A percentile compares a stretch with the other conserved stretches of the same genome.
phyloP scores from a whole-genome alignment of 2,888 invertebrate genomes.

The Dioctria rufipes region DNA sequence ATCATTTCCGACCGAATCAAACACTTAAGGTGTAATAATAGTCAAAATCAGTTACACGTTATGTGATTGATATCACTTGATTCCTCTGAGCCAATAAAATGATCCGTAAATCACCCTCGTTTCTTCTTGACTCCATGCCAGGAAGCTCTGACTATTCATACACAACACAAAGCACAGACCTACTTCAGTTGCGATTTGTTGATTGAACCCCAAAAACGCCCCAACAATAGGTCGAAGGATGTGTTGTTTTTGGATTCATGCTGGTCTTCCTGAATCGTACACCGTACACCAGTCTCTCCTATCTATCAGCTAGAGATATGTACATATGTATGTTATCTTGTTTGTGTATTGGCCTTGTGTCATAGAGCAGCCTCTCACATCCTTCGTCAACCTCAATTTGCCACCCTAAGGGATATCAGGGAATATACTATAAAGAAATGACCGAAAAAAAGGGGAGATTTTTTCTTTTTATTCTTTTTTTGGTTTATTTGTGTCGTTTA shows the following conservation, averaged over 20 bases:
- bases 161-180: conserved; percentile 40
- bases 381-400: conserved; percentile 27
- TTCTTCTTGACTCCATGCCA: conserved; percentile 25
- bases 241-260: conserved; percentile 55
- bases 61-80: conserved; percentile 56
- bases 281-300: not conserved
- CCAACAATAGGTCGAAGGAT: conserved; percentile 48
- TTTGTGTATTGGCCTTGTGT: conserved; percentile 23
- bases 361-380: not conserved
- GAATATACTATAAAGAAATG: conserved; percentile 6
- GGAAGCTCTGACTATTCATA: conserved; percentile 15
- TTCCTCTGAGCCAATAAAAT: conserved; percentile 57
- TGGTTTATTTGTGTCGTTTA: conserved; percentile 46
- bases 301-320: not conserved
- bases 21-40: conserved; percentile 42
- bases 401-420: not conserved
- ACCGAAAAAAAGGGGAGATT: conserved; percentile 18
- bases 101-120: conserved; percentile 57
- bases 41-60: conserved; percentile 52
- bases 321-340: conserved; percentile 3
- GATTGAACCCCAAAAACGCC: conserved; percentile 56
- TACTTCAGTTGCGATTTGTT: conserved; percentile 56
- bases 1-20: conserved; percentile 20
- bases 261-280: not conserved
- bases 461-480: conserved; percentile 26